Conservation (phyloP, 2,888 invertebrate genomes). For the Brachypterus glaber region DNA sequence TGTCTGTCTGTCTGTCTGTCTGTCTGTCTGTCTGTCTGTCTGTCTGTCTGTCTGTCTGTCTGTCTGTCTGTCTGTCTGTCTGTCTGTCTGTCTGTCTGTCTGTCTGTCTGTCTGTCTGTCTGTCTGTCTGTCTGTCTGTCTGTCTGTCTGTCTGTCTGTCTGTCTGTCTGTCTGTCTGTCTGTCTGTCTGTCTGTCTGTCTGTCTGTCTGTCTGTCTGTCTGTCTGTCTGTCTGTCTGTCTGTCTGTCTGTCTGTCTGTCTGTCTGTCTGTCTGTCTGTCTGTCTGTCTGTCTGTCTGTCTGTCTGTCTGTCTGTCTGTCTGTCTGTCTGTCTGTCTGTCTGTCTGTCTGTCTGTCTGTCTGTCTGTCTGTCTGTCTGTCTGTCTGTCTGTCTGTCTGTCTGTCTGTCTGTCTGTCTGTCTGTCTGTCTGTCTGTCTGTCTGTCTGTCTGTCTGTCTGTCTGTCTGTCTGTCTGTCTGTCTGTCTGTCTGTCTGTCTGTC, state of each 20-base stretch:
- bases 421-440: conserved; percentile 2
- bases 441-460: conserved; percentile 2
- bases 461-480: conserved; percentile 2
- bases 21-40: conserved; percentile 10
- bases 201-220: conserved; percentile 11
- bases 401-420: conserved; percentile 2
- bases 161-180: conserved; percentile 11
- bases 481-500: conserved; percentile 2
- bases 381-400: conserved; percentile 2
- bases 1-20: conserved; percentile 11
- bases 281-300: conserved; percentile 2
- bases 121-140: conserved; percentile 11
- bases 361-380: conserved; percentile 2
- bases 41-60: conserved; percentile 13
- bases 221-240: conserved; percentile 9
- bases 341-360: conserved; percentile 2
- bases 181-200: conserved; percentile 11
- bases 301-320: conserved; percentile 2
- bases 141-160: conserved; percentile 9
- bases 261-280: conserved; percentile 5
- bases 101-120: conserved; percentile 10
- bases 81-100: conserved; percentile 9
- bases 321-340: conserved; percentile 2
- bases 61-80: conserved; percentile 11
- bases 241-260: conserved; percentile 7